Evolutionary conservation across 2,113 vertebrate species (phyloP).

Genomic region (Progne subis): DNA sequence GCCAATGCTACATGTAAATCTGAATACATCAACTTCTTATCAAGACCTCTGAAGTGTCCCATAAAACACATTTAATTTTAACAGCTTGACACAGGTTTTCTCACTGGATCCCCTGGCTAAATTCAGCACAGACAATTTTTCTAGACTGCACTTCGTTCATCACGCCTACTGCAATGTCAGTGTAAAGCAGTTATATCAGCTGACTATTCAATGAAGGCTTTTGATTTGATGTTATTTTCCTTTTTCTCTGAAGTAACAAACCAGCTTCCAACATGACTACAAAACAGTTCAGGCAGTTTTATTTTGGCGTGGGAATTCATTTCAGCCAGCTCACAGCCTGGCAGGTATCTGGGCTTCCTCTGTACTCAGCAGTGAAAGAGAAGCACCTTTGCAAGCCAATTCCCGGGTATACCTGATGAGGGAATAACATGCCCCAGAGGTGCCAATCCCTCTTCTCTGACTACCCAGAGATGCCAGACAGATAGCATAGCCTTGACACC

Average conservation of each 20-base stretch:
- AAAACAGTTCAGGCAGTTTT: background rate
- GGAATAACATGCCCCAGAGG: slow-evolving; percentile 46
- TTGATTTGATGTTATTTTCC: background rate
- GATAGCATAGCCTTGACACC: slow-evolving; percentile 30
- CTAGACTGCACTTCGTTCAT: background rate
- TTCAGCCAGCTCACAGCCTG: background rate
- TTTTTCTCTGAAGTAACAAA: background rate
- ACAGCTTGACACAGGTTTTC: background rate
- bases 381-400: background rate
- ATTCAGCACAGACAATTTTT: background rate
- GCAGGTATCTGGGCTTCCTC: background rate
- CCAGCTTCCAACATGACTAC: background rate
- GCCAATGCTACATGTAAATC: background rate
- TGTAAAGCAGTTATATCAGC: background rate
- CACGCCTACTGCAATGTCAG: background rate
- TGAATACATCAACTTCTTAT: background rate
- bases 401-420: background rate
- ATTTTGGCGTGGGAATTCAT: background rate
- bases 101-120: background rate
- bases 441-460: slow-evolving; percentile 42
- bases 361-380: background rate
- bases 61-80: background rate
- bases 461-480: slow-evolving; percentile 51
- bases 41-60: background rate
- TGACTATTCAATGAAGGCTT: background rate